Percentiles rank a stretch among this genome's conserved stretches.
Conservation (phyloP, 2,797 vertebrate genomes). For the Pangasius krempfi region DNA sequence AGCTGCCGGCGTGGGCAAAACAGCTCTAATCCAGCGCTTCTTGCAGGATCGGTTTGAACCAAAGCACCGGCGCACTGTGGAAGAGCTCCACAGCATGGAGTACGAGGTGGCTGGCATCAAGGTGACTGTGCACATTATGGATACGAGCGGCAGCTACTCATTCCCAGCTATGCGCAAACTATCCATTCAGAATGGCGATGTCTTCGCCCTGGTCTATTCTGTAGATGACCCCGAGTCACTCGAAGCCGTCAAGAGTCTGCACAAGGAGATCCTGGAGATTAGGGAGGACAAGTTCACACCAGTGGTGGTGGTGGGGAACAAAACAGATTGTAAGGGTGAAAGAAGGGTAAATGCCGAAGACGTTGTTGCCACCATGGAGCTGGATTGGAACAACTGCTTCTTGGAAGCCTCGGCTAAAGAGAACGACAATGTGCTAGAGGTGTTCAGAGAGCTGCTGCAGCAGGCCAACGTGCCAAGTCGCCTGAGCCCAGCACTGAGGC, state of each 20-base stretch:
- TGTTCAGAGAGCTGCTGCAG: conserved; percentile 88
- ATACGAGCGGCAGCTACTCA: conserved; percentile 92
- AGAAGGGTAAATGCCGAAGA: conserved; percentile 78
- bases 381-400: conserved; percentile 90
- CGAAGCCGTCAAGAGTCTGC: conserved; percentile 80
- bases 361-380: conserved; percentile 81
- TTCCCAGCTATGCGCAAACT: conserved; percentile 93
- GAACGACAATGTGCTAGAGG: conserved; percentile 85
- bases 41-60: conserved; percentile 87
- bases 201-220: conserved; percentile 87
- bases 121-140: conserved; percentile 87
- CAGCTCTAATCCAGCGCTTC: conserved; percentile 86
- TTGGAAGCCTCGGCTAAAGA: conserved; percentile 88
- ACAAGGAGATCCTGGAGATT: conserved; percentile 89
- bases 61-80: conserved; percentile 76
- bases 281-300: conserved; percentile 87
- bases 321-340: conserved; percentile 74
- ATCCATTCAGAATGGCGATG: conserved; percentile 88
- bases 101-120: conserved; percentile 83
- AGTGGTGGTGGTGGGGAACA: conserved; percentile 91
- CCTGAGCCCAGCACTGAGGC: conserved; percentile 83
- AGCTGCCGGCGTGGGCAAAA: conserved; percentile 89
- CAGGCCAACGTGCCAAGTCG: conserved; percentile 83
- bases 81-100: conserved; percentile 68
- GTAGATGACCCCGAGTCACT: conserved; percentile 86